Evolutionary conservation across 2,888 invertebrate genomes (phyloP).

Genomic region (Diaprepes abbreviatus): DNA sequence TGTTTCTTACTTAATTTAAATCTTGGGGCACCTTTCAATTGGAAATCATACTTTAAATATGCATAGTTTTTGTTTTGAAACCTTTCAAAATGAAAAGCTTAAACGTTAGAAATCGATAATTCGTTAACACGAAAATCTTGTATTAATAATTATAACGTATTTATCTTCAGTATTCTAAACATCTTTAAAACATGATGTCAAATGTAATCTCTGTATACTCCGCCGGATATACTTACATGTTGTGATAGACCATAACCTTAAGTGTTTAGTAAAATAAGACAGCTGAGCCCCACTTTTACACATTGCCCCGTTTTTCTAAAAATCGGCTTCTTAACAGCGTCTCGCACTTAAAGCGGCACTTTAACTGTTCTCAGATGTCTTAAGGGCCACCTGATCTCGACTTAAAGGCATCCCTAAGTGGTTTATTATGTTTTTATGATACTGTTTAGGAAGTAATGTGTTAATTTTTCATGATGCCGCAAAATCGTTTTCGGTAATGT

Average conservation of each 20-base stretch:
- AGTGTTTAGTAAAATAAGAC: conserved; percentile 59
- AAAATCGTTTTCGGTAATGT: too few relatives aligned
- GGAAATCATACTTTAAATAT: too few relatives aligned
- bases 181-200: conserved; percentile 1
- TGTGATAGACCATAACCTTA: conserved; percentile 47
- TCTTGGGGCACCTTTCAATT: too few relatives aligned
- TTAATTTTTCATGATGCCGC: conserved; percentile 26
- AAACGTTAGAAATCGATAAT: too few relatives aligned
- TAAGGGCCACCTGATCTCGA: conserved; percentile 46
- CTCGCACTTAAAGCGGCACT: conserved; percentile 47
- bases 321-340: conserved; percentile 44
- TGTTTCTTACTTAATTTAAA: too few relatives aligned
- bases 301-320: conserved; percentile 31
- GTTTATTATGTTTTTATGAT: conserved; percentile 46
- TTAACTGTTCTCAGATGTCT: conserved; percentile 30
- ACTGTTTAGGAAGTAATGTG: conserved; percentile 20
- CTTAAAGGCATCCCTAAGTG: conserved; percentile 39
- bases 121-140: too few relatives aligned
- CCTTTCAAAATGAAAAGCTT: too few relatives aligned
- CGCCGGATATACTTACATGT: conserved; percentile 18
- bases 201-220: background rate
- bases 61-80: too few relatives aligned
- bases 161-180: background rate
- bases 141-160: background rate
- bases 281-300: conserved; percentile 56